Percentiles rank a stretch among this genome's conserved stretches.
Evolutionary conservation across 2,797 vertebrate species (phyloP).

Genomic region (Pteropus rufus): DNA sequence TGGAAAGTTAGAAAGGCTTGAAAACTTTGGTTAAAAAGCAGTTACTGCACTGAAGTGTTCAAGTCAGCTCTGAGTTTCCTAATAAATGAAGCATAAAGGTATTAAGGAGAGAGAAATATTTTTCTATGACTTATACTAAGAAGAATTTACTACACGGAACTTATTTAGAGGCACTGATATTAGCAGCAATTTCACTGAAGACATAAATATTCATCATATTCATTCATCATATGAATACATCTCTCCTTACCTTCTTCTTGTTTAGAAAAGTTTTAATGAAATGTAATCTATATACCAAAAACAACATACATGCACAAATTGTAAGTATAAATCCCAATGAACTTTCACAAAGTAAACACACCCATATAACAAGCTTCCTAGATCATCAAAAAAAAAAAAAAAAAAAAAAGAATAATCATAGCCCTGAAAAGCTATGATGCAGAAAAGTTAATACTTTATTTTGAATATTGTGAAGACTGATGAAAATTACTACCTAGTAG

Average conservation of each 20-base stretch:
- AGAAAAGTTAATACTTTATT: conserved; percentile 11
- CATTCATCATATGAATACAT: background rate
- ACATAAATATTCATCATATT: background rate
- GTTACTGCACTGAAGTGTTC: background rate
- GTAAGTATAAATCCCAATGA: background rate
- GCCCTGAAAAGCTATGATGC: background rate
- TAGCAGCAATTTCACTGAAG: background rate
- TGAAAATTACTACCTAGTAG: background rate
- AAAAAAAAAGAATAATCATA: background rate
- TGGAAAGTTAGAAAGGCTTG: background rate
- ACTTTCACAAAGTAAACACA: background rate
- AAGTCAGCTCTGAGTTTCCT: background rate
- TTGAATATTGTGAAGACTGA: background rate
- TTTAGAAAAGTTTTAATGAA: background rate
- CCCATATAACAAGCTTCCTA: background rate
- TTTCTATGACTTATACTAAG: conserved; percentile 18
- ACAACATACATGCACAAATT: background rate
- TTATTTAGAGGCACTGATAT: background rate
- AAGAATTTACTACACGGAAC: background rate
- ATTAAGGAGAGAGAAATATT: conserved; percentile 14
- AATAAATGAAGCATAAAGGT: conserved; percentile 29
- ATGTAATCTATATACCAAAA: background rate
- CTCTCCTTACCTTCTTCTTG: background rate
- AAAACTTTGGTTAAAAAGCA: background rate
- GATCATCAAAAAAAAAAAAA: background rate